A percentile compares a stretch with the other conserved stretches of the same genome.
These are phyloP conservation scores for Protonemura montana DNA, from an alignment of 2,888 invertebrate species.

Conservation along the genomic window DNA sequence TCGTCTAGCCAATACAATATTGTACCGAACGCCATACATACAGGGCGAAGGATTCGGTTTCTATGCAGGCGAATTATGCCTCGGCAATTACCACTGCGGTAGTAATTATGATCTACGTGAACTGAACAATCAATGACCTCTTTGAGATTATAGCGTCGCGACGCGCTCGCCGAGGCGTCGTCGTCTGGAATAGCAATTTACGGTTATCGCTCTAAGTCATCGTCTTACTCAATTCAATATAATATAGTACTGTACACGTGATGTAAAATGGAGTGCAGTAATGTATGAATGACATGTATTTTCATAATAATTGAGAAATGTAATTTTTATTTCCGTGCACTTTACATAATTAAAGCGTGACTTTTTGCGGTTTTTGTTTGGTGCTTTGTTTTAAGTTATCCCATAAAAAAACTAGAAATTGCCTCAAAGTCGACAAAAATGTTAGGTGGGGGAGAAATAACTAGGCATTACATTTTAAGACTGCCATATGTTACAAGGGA, in stretches of 20 bases:
- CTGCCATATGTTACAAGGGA: background rate
- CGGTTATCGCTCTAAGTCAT: background rate
- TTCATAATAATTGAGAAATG: background rate
- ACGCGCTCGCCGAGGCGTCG: background rate
- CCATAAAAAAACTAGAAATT: background rate
- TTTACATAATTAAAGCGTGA: slow-evolving; percentile 1
- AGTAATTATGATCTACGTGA: slow-evolving; percentile 24
- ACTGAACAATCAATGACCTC: slow-evolving; percentile 35
- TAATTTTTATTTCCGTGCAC: background rate
- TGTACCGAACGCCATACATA: background rate
- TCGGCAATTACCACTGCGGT: slow-evolving; percentile 30
- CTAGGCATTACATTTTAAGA: background rate
- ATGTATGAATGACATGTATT: slow-evolving; percentile 7
- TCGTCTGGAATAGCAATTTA: slow-evolving; percentile 27
- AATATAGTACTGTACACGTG: slow-evolving; percentile 2
- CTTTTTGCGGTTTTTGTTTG: slow-evolving; percentile 12
- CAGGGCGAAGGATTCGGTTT: background rate
- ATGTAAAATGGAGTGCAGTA: slow-evolving; percentile 14
- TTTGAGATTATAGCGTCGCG: slow-evolving; percentile 7
- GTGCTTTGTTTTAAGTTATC: slow-evolving; percentile 12
- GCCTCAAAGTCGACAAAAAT: background rate
- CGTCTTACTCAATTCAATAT: slow-evolving; percentile 13
- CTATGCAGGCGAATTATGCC: background rate
- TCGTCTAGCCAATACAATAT: background rate
- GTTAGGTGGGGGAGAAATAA: background rate